Conservation (phyloP, 2,888 invertebrate species). For the Microplitis manilae region DNA sequence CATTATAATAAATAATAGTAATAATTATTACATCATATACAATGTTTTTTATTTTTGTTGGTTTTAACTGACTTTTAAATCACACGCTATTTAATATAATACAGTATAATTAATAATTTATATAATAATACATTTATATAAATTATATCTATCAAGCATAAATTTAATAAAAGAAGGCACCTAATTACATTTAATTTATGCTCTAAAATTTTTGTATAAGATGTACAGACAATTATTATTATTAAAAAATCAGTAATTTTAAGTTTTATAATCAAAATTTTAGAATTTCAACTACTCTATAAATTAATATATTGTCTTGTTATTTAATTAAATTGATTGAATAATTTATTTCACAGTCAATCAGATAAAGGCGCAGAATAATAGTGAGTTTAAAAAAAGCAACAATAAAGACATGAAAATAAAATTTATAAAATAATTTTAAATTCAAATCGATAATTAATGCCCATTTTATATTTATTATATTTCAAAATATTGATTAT, state of each 20-base stretch:
- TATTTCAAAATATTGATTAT: not conserved
- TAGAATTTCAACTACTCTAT: conserved; percentile 12
- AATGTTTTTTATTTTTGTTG: conserved; percentile 26
- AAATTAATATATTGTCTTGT: conserved; percentile 3
- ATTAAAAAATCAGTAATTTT: not conserved
- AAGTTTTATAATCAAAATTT: too few species aligned
- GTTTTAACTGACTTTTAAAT: conserved; percentile 32
- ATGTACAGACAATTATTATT: conserved; percentile 44
- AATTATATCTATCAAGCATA: conserved; percentile 51
- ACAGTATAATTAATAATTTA: conserved; percentile 48
- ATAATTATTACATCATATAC: conserved; percentile 35
- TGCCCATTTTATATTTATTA: not conserved
- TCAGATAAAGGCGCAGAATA: conserved; percentile 52
- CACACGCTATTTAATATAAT: conserved; percentile 36
- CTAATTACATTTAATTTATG: conserved; percentile 61
- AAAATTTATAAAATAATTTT: conserved; percentile 7
- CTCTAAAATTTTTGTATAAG: conserved; percentile 57
- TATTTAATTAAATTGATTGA: conserved; percentile 32
- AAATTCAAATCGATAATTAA: conserved; percentile 14
- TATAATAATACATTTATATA: conserved; percentile 50
- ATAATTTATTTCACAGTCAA: conserved; percentile 16
- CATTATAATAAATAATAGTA: conserved; percentile 20
- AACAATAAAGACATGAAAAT: not conserved
- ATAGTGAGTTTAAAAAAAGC: conserved; percentile 32
- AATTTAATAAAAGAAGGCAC: conserved; percentile 65